phyloP scores from a whole-genome alignment of 2,113 vertebrate species.

The Lasiurus borealis region DNA sequence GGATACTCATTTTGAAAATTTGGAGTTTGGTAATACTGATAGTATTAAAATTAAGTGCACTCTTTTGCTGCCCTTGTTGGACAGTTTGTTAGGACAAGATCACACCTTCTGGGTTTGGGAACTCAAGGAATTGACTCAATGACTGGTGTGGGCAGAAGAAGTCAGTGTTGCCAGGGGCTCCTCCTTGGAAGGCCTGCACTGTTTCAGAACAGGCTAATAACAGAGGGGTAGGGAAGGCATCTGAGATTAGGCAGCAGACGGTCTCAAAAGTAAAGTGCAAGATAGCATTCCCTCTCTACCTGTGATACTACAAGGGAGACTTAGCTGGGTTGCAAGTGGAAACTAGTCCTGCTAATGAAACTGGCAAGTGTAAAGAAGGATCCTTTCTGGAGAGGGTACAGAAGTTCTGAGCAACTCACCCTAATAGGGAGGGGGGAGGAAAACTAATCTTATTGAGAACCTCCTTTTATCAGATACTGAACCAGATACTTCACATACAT shows the following conservation, averaged over 20 bases:
- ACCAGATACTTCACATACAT: background rate
- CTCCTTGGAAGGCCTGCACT: background rate
- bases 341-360: background rate
- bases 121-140: background rate
- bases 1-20: conserved; percentile 1
- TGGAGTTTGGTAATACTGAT: background rate
- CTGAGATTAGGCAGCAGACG: background rate
- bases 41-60: background rate
- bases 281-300: background rate
- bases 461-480: background rate
- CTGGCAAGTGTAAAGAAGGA: background rate
- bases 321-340: background rate
- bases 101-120: background rate
- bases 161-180: background rate
- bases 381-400: background rate
- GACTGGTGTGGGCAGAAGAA: background rate
- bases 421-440: background rate
- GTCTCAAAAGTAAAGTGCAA: background rate
- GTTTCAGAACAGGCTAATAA: background rate
- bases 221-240: background rate
- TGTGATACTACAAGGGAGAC: background rate
- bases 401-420: background rate
- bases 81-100: background rate
- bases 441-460: background rate
- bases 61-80: background rate